Percentiles rank a stretch among this genome's conserved stretches.
These are phyloP conservation scores for Drosophila parvula DNA, from an alignment of 1,140 invertebrate genomes.

Conservation along the genomic window DNA sequence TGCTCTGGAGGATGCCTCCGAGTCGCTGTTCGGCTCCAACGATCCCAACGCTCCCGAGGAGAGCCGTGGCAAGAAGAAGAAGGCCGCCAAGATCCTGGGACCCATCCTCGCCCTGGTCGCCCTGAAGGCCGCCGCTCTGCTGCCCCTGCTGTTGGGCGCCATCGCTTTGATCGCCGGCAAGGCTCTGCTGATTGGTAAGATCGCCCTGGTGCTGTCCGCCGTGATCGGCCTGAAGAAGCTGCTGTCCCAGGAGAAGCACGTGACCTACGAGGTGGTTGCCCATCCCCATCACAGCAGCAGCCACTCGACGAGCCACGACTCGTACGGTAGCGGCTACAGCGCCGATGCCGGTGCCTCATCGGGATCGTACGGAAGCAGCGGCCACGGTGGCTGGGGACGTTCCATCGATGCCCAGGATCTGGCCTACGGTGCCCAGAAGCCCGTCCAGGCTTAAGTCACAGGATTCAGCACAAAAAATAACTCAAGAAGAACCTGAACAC, in stretches of 20 bases:
- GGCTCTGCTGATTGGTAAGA: slow-evolving; percentile 92
- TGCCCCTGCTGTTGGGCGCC: slow-evolving; percentile 90
- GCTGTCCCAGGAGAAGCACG: slow-evolving; percentile 90
- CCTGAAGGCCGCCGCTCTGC: slow-evolving; percentile 90
- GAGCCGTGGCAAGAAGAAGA: slow-evolving; percentile 91
- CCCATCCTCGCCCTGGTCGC: slow-evolving; percentile 90
- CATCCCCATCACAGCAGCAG: slow-evolving; percentile 91
- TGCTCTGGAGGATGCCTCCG: slow-evolving; percentile 89
- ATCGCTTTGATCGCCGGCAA: slow-evolving; percentile 93
- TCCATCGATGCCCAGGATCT: slow-evolving; percentile 89
- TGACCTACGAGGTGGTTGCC: slow-evolving; percentile 92
- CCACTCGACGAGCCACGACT: slow-evolving; percentile 87
- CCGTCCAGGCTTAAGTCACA: slow-evolving; percentile 74
- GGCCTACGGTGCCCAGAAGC: slow-evolving; percentile 90
- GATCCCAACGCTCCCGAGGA: slow-evolving; percentile 86
- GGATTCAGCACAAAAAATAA: slow-evolving; percentile 16
- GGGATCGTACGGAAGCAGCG: slow-evolving; percentile 85
- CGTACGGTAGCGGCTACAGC: slow-evolving; percentile 87
- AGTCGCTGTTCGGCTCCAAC: slow-evolving; percentile 86
- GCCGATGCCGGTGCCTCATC: slow-evolving; percentile 85
- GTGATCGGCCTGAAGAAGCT: slow-evolving; percentile 93
- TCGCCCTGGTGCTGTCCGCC: slow-evolving; percentile 91
- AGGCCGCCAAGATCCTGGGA: slow-evolving; percentile 91
- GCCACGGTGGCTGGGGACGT: slow-evolving; percentile 89
- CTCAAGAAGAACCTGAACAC: slow-evolving; percentile 35